These are phyloP conservation scores for Embiotoca jacksoni DNA, from an alignment of 2,113 vertebrate genomes.

Conservation along the genomic window DNA sequence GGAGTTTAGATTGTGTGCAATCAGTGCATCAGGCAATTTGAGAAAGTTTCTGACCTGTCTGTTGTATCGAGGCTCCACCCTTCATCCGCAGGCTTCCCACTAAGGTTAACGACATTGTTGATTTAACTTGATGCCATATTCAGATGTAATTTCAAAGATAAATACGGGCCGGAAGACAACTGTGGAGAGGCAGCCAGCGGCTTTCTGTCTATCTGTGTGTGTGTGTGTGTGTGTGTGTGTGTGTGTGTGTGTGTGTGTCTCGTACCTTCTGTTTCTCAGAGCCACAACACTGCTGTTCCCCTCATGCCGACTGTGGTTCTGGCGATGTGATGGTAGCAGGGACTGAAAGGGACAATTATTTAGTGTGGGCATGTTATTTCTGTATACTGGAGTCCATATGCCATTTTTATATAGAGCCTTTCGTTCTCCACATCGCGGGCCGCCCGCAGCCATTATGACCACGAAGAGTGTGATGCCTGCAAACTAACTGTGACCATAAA, in stretches of 20 bases:
- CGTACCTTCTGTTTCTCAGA: constrained; percentile 22
- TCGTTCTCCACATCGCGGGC: constrained; percentile 17
- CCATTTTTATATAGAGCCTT: constrained; percentile 43
- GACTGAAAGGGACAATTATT: constrained; percentile 63
- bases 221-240: not conserved
- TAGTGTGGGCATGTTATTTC: constrained; percentile 57
- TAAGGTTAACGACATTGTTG: constrained; percentile 9
- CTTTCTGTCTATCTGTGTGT: constrained; percentile 2
- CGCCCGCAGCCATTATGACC: constrained; percentile 44
- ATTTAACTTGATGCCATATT: constrained; percentile 33
- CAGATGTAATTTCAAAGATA: constrained; percentile 28
- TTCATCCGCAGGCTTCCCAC: not conserved
- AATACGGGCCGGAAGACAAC: constrained; percentile 40
- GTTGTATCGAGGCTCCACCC: constrained; percentile 15
- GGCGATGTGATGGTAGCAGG: constrained; percentile 51
- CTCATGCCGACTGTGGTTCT: constrained; percentile 43
- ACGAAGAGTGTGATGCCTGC: constrained; percentile 29
- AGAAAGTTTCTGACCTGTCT: constrained; percentile 44
- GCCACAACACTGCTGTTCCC: constrained; percentile 52
- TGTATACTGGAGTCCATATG: constrained; percentile 47
- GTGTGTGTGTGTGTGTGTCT: constrained; percentile 16
- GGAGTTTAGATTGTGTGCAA: constrained; percentile 47
- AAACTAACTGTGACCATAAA: constrained; percentile 41
- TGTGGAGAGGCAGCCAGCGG: constrained; percentile 30
- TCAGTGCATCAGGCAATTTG: constrained; percentile 46